Evolutionary conservation across 2,888 invertebrate species (phyloP).

Genomic region (Chrysina gloriosa): DNA sequence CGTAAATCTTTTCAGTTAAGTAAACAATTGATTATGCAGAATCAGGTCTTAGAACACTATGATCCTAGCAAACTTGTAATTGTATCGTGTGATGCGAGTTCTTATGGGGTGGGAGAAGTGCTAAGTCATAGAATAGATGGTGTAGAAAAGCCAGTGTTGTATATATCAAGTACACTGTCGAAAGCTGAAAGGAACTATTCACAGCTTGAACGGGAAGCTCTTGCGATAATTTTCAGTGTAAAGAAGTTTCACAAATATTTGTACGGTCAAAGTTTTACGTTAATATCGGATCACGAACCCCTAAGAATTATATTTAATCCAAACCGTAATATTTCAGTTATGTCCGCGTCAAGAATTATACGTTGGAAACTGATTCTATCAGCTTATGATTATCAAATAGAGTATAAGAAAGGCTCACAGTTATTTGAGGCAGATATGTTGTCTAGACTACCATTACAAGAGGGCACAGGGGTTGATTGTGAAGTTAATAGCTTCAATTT

Average conservation of each 20-base stretch:
- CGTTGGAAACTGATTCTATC: constrained; percentile 44
- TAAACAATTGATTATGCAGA: constrained; percentile 43
- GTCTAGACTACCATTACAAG: background rate
- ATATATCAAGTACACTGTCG: constrained; percentile 54
- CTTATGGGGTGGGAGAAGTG: constrained; percentile 54
- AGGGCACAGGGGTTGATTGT: background rate
- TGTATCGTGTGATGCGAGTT: constrained; percentile 53
- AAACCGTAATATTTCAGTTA: constrained; percentile 40
- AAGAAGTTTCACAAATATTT: constrained; percentile 59
- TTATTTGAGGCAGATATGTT: no score
- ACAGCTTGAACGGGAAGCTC: constrained; percentile 53
- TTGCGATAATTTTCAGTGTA: constrained; percentile 57
- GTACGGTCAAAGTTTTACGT: constrained; percentile 53
- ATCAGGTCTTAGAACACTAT: constrained; percentile 47
- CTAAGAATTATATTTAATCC: constrained; percentile 45
- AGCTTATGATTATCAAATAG: constrained; percentile 40
- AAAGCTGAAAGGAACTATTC: constrained; percentile 57
- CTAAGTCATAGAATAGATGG: constrained; percentile 52
- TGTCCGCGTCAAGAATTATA: constrained; percentile 43
- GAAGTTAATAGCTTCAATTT: background rate
- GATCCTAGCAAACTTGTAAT: constrained; percentile 48
- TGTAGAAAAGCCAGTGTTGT: constrained; percentile 52
- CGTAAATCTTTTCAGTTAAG: constrained; percentile 42
- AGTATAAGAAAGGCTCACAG: constrained; percentile 3
- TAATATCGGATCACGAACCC: constrained; percentile 44